Evolutionary conservation across 1,140 invertebrate genomes (phyloP).

Genomic region (Trinorchestia longiramus): DNA sequence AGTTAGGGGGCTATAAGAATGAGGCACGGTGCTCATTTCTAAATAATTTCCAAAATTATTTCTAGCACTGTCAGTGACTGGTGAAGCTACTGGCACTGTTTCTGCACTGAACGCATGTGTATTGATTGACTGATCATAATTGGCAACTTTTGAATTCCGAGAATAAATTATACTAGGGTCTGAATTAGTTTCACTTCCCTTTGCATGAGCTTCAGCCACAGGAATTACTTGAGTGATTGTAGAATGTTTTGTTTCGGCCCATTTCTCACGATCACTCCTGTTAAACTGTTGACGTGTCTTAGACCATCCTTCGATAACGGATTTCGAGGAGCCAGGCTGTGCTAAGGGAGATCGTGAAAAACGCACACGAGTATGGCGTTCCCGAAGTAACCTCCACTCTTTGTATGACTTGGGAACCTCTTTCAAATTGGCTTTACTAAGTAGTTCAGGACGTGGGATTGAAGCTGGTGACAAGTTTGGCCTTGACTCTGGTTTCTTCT

Average conservation of each 20-base stretch:
- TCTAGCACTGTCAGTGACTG: background rate
- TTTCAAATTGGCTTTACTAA: background rate
- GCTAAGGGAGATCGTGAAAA: background rate
- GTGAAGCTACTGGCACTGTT: background rate
- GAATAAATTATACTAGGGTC: background rate
- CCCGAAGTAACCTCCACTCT: constrained; percentile 19
- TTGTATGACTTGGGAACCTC: constrained; percentile 33
- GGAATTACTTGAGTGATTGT: background rate
- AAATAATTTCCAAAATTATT: background rate
- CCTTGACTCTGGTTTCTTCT: constrained; percentile 16
- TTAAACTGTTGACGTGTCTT: background rate
- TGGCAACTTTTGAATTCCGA: background rate
- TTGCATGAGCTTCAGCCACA: background rate
- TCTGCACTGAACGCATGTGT: background rate
- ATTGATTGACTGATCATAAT: background rate
- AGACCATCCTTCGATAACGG: constrained; percentile 14
- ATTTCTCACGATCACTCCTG: background rate
- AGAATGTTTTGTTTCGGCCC: background rate
- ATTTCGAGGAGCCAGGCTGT: background rate
- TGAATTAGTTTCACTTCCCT: background rate
- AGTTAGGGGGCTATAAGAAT: background rate
- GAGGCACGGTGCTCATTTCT: background rate
- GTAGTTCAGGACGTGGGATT: background rate
- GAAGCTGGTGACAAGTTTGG: background rate
- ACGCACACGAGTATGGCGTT: background rate